Conservation (phyloP, 2,797 vertebrate species). For the Odontamblyopus lacepedii region DNA sequence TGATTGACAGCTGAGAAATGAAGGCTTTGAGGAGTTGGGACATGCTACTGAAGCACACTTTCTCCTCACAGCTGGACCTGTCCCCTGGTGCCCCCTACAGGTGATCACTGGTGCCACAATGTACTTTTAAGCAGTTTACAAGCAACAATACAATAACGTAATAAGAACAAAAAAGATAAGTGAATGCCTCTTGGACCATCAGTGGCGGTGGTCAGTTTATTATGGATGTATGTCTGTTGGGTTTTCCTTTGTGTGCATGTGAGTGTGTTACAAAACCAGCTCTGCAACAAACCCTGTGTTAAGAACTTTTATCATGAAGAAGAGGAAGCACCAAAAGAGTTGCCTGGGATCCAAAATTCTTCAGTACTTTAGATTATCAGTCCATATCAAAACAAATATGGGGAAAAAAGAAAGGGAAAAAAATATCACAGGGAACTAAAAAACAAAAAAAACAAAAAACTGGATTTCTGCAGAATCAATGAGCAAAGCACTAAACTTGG, state of each 20-base stretch:
- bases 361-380: no score
- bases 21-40: background rate
- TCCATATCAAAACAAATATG: no score
- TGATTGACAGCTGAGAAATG: background rate
- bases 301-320: background rate
- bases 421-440: no score
- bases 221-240: slow-evolving; percentile 16
- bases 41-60: slow-evolving; percentile 6
- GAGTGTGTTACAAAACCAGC: slow-evolving; percentile 53
- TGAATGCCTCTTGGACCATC: slow-evolving; percentile 31
- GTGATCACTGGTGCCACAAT: slow-evolving; percentile 42
- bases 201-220: no score
- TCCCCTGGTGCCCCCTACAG: slow-evolving; percentile 29
- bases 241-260: slow-evolving; percentile 23
- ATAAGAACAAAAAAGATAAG: slow-evolving; percentile 31
- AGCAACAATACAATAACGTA: slow-evolving; percentile 43
- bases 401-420: no score
- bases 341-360: no score
- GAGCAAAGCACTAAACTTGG: no score
- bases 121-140: slow-evolving; percentile 73
- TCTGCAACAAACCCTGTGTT: slow-evolving; percentile 27
- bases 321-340: background rate
- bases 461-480: no score
- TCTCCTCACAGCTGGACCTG: slow-evolving; percentile 43
- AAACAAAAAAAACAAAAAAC: no score